Base-by-base conservation (phyloP, 64 coral and sea anemone species). In the Dendrophyllia cribrosa region DNA sequence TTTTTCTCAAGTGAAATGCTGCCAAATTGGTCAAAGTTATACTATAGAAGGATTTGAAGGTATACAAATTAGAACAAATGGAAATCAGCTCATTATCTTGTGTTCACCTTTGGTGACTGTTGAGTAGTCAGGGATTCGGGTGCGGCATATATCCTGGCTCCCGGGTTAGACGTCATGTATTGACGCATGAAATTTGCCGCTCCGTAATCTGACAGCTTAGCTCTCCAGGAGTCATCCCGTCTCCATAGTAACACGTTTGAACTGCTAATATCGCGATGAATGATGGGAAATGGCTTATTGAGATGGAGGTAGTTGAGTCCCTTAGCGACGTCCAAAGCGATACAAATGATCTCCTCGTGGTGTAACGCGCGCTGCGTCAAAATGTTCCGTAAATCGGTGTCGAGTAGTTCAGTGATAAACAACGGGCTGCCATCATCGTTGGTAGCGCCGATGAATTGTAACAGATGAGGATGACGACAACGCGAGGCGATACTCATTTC, bases 111-210 rank as follows among this genome's bases (percentile, higher is more conserved):
- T 19, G 96, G 89, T 12, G 96, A 98, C 75, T 98, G 96, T 43
- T 95, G 90, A 23, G 88, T 93, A 25, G 96, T 98, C 17, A 82
- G 69, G 2, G 96, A 85, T 73, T 98, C 96, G 0, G 96, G 96
- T 4, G 96, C 96, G 3, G 96, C 96, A 52, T 98, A 98, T n/a
- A 98, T 98, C 52, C 93, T 72, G 3, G 96, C 96, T 6, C 96
- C 96, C 47, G 96, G 96, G 74, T 89, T 98, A 4, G 63, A 83
- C 49, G 93, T 98, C 96, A 98, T 98, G 90, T 51, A 98, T 47
- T 98, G 96, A 12, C 96, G 73, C 96, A 98, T 98, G 74, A 98
- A 95, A 80, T 98, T 98, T 7, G 93, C 96, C n/a, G 96, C 96
- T 67, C 96, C 96, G 65, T 98, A 98, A 51, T 98, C 96, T 2